These are phyloP conservation scores for Amblyraja radiata DNA, from an alignment of 2,797 vertebrate genomes.

Conservation along the genomic window DNA sequence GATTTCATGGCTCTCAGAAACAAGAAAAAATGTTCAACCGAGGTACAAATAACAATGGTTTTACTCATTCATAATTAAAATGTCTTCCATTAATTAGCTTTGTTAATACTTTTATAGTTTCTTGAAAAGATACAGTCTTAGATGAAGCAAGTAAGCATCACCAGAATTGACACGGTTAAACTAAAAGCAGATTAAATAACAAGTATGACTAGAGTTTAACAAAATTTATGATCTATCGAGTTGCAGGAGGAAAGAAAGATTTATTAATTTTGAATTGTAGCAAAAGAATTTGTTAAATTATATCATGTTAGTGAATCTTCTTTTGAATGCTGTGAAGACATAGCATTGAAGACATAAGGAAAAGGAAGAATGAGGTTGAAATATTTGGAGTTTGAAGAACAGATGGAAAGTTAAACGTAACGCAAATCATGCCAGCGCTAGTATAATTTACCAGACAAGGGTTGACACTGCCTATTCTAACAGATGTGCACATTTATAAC, in stretches of 20 bases:
- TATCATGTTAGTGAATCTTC: neutral
- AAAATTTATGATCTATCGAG: neutral
- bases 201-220: neutral
- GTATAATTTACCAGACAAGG: too few relatives aligned
- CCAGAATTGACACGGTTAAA: too few relatives aligned
- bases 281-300: neutral
- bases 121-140: neutral
- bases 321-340: neutral
- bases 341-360: neutral
- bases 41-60: neutral
- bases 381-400: neutral
- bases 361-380: neutral
- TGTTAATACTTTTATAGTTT: neutral
- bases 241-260: neutral
- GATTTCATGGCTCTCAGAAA: neutral
- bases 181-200: too few relatives aligned
- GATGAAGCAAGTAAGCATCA: neutral
- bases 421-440: neutral
- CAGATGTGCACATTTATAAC: neutral
- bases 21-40: neutral
- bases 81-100: neutral
- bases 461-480: too few relatives aligned
- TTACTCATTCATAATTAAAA: neutral
- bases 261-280: neutral
- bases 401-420: neutral